Evolutionary conservation across 1,140 invertebrate genomes (phyloP).

Genomic region (Spodoptera litura): DNA sequence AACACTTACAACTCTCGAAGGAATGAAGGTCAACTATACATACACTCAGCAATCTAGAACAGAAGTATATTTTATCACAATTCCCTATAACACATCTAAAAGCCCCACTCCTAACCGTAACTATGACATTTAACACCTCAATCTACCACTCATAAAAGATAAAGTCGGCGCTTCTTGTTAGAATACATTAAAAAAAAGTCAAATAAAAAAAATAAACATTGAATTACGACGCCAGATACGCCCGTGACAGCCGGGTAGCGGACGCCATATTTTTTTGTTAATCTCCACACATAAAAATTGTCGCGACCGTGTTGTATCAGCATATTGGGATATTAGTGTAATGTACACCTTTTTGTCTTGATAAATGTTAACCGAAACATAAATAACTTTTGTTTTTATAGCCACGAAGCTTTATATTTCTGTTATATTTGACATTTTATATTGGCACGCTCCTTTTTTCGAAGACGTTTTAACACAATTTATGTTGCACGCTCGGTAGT

Average conservation of each 20-base stretch:
- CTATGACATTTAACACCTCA: conserved; percentile 53
- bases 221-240: conserved; percentile 61
- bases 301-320: conserved; percentile 43
- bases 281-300: conserved; percentile 50
- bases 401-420: conserved; percentile 2
- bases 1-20: background rate
- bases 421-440: conserved; percentile 27
- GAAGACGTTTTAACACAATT: conserved; percentile 20
- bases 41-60: background rate
- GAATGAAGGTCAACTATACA: background rate
- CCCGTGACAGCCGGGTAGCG: conserved; percentile 54
- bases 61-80: conserved; percentile 20
- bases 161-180: conserved; percentile 55
- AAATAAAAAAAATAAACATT: conserved; percentile 61
- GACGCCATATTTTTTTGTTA: conserved; percentile 49
- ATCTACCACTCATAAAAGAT: conserved; percentile 65
- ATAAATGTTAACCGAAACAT: conserved; percentile 42
- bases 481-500: conserved; percentile 10
- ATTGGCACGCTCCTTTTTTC: conserved; percentile 27
- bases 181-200: conserved; percentile 48
- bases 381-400: conserved; percentile 47
- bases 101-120: conserved; percentile 24
- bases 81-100: conserved; percentile 26
- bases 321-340: conserved; percentile 49
- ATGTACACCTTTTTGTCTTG: conserved; percentile 47